Percentiles rank a stretch among this genome's conserved stretches.
These are phyloP conservation scores for Laspeyria flexula DNA, from an alignment of 2,888 invertebrate genomes.

Conservation along the genomic window DNA sequence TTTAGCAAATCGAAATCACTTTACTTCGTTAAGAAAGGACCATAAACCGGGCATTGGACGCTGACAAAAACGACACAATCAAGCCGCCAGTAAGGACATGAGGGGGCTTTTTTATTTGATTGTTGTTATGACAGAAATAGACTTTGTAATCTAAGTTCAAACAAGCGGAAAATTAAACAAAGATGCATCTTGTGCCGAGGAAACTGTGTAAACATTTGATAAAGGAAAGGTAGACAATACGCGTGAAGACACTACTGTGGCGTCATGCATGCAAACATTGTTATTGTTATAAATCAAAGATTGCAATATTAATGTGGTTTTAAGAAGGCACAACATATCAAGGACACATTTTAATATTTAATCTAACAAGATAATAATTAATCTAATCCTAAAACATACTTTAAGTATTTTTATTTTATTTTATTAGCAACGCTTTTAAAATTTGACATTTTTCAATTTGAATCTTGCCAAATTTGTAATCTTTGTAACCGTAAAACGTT, in stretches of 20 bases:
- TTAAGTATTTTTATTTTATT: too few relatives aligned
- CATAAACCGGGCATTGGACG: constrained; percentile 21
- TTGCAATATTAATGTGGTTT: neutral
- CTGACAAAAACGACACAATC: constrained; percentile 14
- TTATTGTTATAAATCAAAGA: neutral
- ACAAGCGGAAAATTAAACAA: constrained; percentile 23
- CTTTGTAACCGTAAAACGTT: too few relatives aligned
- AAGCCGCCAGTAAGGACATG: constrained; percentile 12
- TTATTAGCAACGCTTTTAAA: too few relatives aligned
- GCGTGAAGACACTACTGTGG: neutral
- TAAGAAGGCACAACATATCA: too few relatives aligned
- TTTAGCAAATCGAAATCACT: constrained; percentile 44
- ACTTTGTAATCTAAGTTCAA: constrained; percentile 11
- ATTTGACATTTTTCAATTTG: too few relatives aligned
- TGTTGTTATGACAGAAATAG: constrained; percentile 17
- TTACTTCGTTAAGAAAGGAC: constrained; percentile 37
- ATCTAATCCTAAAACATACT: too few relatives aligned
- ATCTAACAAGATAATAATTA: too few relatives aligned
- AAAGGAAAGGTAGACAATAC: constrained; percentile 20
- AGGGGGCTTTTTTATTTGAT: constrained; percentile 9
- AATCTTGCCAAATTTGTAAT: too few relatives aligned
- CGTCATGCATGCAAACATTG: constrained; percentile 7
- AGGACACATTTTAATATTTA: neutral
- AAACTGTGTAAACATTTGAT: constrained; percentile 22
- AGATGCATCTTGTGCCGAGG: constrained; percentile 12